A percentile compares a stretch with the other conserved stretches of the same genome.
Conservation (phyloP, 2,888 invertebrate genomes). For the Metalampra italica region DNA sequence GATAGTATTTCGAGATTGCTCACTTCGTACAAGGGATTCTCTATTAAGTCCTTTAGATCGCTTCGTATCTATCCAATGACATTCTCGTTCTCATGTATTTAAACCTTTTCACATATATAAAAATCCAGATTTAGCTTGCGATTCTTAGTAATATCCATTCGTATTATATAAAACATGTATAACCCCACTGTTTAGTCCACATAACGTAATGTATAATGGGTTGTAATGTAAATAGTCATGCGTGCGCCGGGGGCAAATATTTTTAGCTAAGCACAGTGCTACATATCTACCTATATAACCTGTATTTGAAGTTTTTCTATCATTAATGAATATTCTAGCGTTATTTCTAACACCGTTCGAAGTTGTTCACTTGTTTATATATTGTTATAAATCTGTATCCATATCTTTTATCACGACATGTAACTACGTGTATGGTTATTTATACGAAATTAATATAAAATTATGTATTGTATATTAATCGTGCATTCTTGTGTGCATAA, state of each 20-base stretch:
- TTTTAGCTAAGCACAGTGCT: conserved; percentile 67
- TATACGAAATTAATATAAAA: conserved; percentile 62
- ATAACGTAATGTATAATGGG: conserved; percentile 23
- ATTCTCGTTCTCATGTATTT: conserved; percentile 54
- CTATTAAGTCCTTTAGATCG: conserved; percentile 70
- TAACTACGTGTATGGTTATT: conserved; percentile 70
- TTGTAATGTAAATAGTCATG: conserved; percentile 41
- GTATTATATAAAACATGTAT: conserved; percentile 40
- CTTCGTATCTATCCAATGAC: conserved; percentile 63
- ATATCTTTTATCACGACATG: conserved; percentile 71
- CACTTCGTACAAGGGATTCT: conserved; percentile 75
- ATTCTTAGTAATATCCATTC: conserved; percentile 59
- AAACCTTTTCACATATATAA: conserved; percentile 58
- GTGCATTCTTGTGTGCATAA: conserved; percentile 69
- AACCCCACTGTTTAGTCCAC: conserved; percentile 50
- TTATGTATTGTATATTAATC: conserved; percentile 69
- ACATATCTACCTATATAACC: conserved; percentile 72
- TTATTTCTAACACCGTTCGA: conserved; percentile 70
- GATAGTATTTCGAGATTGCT: conserved; percentile 68
- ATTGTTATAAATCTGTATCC: conserved; percentile 73
- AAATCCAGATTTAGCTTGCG: conserved; percentile 66
- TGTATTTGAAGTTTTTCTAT: conserved; percentile 69
- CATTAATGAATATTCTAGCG: conserved; percentile 68
- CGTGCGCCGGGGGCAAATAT: conserved; percentile 48
- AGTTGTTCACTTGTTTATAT: conserved; percentile 77